Percentiles rank a stretch among this genome's conserved stretches.
Evolutionary conservation across 2,113 vertebrate genomes (phyloP).

Genomic region (Antechinus stuartii): DNA sequence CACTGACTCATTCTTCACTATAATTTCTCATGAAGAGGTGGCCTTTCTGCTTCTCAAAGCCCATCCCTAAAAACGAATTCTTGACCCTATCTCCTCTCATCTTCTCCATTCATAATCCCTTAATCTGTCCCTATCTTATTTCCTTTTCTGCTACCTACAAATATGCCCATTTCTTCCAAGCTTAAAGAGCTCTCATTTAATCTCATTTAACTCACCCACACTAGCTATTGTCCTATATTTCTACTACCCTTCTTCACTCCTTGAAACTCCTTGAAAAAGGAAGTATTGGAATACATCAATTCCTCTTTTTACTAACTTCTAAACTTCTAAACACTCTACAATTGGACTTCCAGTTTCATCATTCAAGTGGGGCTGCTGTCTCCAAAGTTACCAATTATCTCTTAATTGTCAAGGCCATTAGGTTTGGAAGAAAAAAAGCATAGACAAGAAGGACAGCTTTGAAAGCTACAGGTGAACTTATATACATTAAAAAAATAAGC

Average conservation of each 20-base stretch:
- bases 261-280: not conserved
- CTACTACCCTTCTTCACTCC: not conserved
- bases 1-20: not conserved
- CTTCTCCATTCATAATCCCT: not conserved
- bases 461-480: not conserved
- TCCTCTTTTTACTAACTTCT: not conserved
- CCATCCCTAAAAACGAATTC: not conserved
- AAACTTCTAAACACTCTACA: not conserved
- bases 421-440: not conserved
- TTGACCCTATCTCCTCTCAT: not conserved
- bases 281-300: not conserved
- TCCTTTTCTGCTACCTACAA: not conserved
- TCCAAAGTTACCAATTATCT: not conserved
- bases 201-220: not conserved
- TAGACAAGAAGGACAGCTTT: not conserved
- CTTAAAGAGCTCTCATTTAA: not conserved
- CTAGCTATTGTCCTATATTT: not conserved
- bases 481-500: not conserved
- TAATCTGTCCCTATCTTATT: not conserved
- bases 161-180: not conserved
- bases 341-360: not conserved
- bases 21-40: not conserved
- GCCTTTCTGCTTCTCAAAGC: not conserved
- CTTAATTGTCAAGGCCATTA: not conserved
- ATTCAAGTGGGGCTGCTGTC: not conserved